Evolutionary conservation across 2,888 invertebrate genomes (phyloP).

Genomic region (Congeria kusceri): DNA sequence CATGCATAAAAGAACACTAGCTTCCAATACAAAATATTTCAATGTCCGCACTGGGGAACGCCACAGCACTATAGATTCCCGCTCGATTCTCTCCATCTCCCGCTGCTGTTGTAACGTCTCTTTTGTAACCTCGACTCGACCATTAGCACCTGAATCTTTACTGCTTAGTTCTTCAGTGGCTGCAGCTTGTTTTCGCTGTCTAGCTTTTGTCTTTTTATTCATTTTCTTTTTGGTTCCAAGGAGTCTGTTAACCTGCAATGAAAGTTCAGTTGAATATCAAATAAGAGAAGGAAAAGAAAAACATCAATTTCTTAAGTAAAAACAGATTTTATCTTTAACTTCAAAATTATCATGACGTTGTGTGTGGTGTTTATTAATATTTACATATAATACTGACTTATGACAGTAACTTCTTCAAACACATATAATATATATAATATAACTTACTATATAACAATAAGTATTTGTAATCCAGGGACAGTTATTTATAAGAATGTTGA

Average conservation of each 20-base stretch:
- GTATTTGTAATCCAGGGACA: too few relatives aligned
- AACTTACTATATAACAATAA: too few relatives aligned
- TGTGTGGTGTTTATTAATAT: too few relatives aligned
- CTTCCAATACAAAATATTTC: slow-evolving; percentile 92
- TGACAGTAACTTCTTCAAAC: too few relatives aligned
- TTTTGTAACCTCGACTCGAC: slow-evolving; percentile 52
- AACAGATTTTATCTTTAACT: too few relatives aligned
- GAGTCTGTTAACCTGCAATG: slow-evolving; percentile 54
- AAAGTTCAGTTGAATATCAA: too few relatives aligned
- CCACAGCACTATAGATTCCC: slow-evolving; percentile 90
- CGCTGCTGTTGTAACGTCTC: slow-evolving; percentile 13
- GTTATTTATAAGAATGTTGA: too few relatives aligned
- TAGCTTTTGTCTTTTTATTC: slow-evolving; percentile 53
- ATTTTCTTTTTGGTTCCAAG: slow-evolving; percentile 49
- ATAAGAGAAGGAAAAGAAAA: too few relatives aligned
- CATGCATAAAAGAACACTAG: slow-evolving; percentile 88
- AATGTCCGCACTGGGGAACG: slow-evolving; percentile 92
- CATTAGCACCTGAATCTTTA: slow-evolving; percentile 59
- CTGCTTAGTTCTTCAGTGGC: slow-evolving; percentile 4
- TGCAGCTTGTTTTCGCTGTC: slow-evolving; percentile 25
- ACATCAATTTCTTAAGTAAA: too few relatives aligned
- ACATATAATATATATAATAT: too few relatives aligned
- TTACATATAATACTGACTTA: too few relatives aligned
- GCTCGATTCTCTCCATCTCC: slow-evolving; percentile 71
- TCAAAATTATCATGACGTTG: too few relatives aligned